Percentiles rank a stretch among this genome's conserved stretches.
phyloP scores from a whole-genome alignment of 2,113 vertebrate genomes.

The Elgaria multicarinata region DNA sequence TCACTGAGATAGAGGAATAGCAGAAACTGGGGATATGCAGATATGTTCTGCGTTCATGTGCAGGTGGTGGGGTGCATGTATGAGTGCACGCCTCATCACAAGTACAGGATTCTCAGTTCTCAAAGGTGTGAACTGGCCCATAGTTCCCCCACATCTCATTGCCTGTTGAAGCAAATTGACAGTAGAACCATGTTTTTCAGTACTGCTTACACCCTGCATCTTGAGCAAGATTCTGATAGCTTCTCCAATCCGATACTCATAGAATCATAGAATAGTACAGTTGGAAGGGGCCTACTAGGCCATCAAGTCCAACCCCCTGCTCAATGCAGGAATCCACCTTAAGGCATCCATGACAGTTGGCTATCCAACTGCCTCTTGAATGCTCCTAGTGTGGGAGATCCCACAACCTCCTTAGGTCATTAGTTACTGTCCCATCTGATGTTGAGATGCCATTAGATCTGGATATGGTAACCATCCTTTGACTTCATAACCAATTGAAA shows the following conservation, averaged over 20 bases:
- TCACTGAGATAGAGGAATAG: background rate
- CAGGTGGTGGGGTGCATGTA: background rate
- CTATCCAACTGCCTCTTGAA: no score
- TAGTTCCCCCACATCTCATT: background rate
- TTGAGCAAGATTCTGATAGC: background rate
- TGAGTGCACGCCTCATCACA: background rate
- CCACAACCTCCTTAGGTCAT: no score
- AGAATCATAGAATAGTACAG: no score
- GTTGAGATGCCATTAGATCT: background rate
- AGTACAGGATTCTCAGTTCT: background rate
- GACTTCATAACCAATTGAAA: background rate
- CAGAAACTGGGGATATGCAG: background rate
- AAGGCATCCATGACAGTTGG: no score
- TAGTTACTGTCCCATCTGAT: background rate
- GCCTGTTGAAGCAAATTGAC: background rate
- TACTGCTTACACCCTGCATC: no score
- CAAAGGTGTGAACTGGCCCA: background rate
- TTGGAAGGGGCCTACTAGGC: no score
- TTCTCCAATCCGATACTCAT: background rate
- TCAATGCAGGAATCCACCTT: no score
- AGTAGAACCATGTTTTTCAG: background rate
- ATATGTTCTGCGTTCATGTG: background rate
- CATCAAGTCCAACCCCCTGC: no score
- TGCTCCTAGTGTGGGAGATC: no score
- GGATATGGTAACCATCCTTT: background rate